These are phyloP conservation scores for Okapia johnstoni DNA, from an alignment of 2,113 vertebrate genomes.

Conservation along the genomic window DNA sequence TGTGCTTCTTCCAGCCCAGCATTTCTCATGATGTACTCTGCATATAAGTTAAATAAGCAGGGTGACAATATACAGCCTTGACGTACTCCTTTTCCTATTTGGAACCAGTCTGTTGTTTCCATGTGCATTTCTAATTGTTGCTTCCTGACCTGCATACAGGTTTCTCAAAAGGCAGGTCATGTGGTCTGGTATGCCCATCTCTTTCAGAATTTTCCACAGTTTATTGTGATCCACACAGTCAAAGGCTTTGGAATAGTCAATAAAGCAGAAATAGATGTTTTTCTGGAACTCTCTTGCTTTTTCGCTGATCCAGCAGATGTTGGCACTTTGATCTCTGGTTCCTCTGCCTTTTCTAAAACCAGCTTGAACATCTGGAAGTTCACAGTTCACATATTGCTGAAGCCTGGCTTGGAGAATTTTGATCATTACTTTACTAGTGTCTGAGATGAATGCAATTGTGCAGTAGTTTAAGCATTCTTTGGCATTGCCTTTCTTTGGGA, in stretches of 20 bases:
- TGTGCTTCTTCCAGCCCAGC: not conserved
- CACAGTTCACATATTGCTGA: fast-evolving
- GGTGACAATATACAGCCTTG: not conserved
- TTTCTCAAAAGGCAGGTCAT: not conserved
- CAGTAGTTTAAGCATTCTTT: not conserved
- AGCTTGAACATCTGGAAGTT: not conserved
- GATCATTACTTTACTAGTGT: not conserved
- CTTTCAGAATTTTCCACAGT: not conserved
- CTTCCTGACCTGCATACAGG: not conserved
- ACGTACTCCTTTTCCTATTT: fast-evolving
- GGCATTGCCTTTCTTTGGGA: not conserved
- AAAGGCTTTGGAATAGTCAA: not conserved
- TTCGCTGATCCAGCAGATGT: fast-evolving
- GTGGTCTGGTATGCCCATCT: not conserved
- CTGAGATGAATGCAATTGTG: not conserved
- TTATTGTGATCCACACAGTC: not conserved
- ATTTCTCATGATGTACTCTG: not conserved
- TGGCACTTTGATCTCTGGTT: not conserved
- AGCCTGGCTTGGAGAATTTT: not conserved
- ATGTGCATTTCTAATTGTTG: not conserved
- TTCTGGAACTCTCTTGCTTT: not conserved
- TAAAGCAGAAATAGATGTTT: not conserved
- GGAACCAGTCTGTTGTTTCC: not conserved
- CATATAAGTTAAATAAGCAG: not conserved
- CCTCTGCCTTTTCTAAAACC: not conserved